Evolutionary conservation across 2,113 vertebrate genomes (phyloP).

Genomic region (Pomatostomus ruficeps): DNA sequence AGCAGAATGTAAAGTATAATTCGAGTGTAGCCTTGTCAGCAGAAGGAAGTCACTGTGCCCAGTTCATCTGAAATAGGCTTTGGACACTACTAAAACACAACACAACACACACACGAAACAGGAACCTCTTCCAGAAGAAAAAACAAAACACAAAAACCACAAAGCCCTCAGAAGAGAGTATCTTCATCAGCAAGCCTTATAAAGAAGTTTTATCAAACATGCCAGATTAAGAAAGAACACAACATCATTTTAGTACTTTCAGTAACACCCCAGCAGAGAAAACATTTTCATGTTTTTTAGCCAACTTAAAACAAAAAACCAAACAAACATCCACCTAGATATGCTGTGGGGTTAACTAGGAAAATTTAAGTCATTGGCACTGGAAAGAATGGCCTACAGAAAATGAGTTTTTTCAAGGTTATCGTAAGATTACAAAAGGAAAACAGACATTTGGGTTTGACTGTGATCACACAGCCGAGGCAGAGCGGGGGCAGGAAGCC

Average conservation of each 20-base stretch:
- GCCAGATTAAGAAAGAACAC: neutral
- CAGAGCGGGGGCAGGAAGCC: neutral
- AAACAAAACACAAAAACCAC: neutral
- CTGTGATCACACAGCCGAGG: fast-evolving
- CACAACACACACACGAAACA: neutral
- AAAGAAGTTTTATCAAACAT: neutral
- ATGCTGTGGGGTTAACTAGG: neutral
- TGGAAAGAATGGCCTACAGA: neutral
- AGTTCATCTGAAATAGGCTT: neutral
- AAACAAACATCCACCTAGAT: neutral
- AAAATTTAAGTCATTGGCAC: neutral
- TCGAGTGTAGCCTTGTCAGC: neutral
- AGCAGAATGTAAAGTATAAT: neutral
- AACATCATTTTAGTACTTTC: neutral
- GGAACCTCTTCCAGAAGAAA: neutral
- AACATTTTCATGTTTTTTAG: fast-evolving
- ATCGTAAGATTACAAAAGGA: neutral
- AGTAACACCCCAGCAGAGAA: neutral
- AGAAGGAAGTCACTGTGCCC: neutral
- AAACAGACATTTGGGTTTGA: neutral
- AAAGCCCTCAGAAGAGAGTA: neutral
- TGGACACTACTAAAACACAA: neutral
- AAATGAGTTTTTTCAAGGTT: neutral
- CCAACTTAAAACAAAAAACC: neutral
- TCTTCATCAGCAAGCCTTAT: neutral